Conservation (phyloP, 2,797 vertebrate genomes). For the Amniataba percoides region DNA sequence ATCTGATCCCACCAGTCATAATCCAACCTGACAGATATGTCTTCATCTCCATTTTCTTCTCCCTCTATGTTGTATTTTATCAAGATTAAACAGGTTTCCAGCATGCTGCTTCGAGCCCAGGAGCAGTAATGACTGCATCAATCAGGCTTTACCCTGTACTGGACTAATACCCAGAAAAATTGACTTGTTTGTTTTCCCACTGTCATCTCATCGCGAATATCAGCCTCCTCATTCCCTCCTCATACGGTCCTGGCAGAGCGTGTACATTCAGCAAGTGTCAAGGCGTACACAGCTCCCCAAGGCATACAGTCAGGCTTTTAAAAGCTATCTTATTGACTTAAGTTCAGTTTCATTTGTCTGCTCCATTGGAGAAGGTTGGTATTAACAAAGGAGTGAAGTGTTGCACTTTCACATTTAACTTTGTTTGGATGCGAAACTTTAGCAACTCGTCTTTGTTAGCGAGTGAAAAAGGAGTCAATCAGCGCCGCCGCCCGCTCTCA, state of each 20-base stretch:
- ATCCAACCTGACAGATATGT: slow-evolving; percentile 44
- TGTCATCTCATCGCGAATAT: slow-evolving; percentile 59
- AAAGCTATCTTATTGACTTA: slow-evolving; percentile 68
- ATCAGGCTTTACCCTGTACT: slow-evolving; percentile 68
- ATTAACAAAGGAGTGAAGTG: slow-evolving; percentile 50
- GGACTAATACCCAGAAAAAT: slow-evolving; percentile 69
- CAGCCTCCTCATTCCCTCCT: slow-evolving; percentile 40
- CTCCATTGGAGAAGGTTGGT: slow-evolving; percentile 20
- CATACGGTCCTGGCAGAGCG: slow-evolving; percentile 24
- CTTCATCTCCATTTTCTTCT: slow-evolving; percentile 49
- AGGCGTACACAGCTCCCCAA: slow-evolving; percentile 27
- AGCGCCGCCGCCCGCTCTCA: slow-evolving; percentile 9
- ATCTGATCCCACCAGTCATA: slow-evolving; percentile 30
- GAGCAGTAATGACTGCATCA: slow-evolving; percentile 74
- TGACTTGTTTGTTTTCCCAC: slow-evolving; percentile 69
- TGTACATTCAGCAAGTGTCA: slow-evolving; percentile 51
- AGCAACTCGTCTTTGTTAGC: slow-evolving; percentile 69
- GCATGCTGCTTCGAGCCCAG: slow-evolving; percentile 41
- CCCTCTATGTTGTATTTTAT: slow-evolving; percentile 64
- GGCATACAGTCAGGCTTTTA: slow-evolving; percentile 41
- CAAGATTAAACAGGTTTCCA: slow-evolving; percentile 72
- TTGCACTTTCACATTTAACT: slow-evolving; percentile 66
- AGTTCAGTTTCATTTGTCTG: slow-evolving; percentile 67
- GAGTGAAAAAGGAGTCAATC: slow-evolving; percentile 46
- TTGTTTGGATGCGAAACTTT: slow-evolving; percentile 61